A percentile compares a stretch with the other conserved stretches of the same genome.
Evolutionary conservation across 2,113 vertebrate genomes (phyloP).

Genomic region (Ahaetulla prasina): DNA sequence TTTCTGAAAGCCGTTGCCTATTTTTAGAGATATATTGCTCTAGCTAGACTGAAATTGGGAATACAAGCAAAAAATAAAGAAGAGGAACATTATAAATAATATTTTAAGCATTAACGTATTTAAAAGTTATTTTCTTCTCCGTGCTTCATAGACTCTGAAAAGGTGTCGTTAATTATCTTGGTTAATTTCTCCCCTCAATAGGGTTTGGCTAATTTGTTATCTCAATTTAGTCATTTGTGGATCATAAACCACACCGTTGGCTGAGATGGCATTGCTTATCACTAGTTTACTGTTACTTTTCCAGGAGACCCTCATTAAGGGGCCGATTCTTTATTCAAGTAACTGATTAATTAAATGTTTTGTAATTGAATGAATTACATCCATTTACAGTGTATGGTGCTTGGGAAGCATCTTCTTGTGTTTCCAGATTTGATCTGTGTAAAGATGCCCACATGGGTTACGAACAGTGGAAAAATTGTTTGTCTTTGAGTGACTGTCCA

Average conservation of each 20-base stretch:
- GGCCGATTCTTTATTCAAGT: conserved; percentile 32
- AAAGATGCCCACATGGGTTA: neutral
- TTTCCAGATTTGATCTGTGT: neutral
- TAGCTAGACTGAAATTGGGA: rapidly evolving
- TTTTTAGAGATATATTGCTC: neutral
- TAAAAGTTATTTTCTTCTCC: conserved; percentile 5
- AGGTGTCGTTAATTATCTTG: conserved; percentile 25
- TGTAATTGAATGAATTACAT: conserved; percentile 9
- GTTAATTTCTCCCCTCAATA: conserved; percentile 30
- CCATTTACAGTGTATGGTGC: neutral
- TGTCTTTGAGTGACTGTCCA: neutral
- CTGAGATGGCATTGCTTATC: conserved; percentile 26
- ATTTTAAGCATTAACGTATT: neutral
- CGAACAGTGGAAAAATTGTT: neutral
- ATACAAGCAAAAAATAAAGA: neutral
- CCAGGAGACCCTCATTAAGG: conserved; percentile 20
- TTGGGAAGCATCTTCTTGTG: neutral
- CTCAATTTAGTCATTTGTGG: conserved; percentile 30
- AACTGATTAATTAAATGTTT: conserved; percentile 40
- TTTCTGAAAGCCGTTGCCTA: neutral
- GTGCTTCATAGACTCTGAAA: conserved; percentile 25
- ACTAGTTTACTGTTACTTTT: conserved; percentile 20
- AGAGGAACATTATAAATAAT: neutral
- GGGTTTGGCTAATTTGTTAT: conserved; percentile 41
- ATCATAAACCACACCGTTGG: conserved; percentile 8